Base-by-base conservation (phyloP, 2,888 invertebrate species). In the Cinara cedri region DNA sequence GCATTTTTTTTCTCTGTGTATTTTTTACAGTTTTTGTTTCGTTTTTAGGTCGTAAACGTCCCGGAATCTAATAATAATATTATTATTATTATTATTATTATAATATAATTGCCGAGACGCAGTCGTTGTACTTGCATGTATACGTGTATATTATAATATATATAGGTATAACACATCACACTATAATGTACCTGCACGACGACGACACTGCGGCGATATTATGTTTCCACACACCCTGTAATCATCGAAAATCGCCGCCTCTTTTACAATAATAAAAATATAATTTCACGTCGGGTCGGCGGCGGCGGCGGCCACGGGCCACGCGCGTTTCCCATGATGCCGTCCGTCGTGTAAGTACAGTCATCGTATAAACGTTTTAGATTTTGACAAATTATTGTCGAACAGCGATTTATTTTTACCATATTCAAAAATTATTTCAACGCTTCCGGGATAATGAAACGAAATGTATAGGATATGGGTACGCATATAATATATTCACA, bases 221-320 rank as follows among this genome's bases (percentile, higher is more conserved):
- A 21, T 54, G 16, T 65, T 44, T 34, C 24, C 34, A 34, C 34
- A 34, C 34, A 34, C 74, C 74, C 74, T 74, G 74, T 74, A 74
- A 74, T 74, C 74, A 74, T 71, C 71, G 71, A 57, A 74, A 49
- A 74, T 63, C 54, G 54, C 74, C 74, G 74, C 63, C 54, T 63
- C 42, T 71, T 34, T 54, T 14, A 34, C 34, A 6, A 34, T 34
- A 34, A 34, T n/a, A n/a, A 34, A 34, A 34, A 34, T 34, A 34
- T 34, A 34, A 34, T 34, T 34, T 34, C 34, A 34, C 34, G 34
- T 6, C 34, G 34, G 34, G 13, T 16, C 14, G 54, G 16, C 26
- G 54, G 10, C 70, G 42, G 42, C 34, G 34, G 13, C 57, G 21
- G 51, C 46, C 51, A 24, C 60, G 72, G n/a, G 42, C 46, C 13